Base-by-base conservation (phyloP, 2,888 invertebrate species). In the Apamea sordens region DNA sequence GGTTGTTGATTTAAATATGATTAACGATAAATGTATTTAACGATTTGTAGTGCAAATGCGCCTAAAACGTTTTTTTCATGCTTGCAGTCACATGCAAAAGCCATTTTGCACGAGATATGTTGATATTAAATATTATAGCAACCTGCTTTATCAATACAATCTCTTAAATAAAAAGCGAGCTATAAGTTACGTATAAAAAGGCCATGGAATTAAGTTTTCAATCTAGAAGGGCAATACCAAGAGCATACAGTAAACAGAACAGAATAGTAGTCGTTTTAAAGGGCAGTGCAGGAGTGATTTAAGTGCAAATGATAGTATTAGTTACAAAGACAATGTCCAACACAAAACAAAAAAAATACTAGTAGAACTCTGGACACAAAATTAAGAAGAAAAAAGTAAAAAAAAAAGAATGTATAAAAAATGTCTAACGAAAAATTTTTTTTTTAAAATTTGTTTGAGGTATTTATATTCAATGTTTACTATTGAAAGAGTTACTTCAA, bases 161-260 rank as follows among this genome's bases (percentile, higher is more conserved):
- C 18, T 74, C 44, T 47, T 7, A 68, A 59, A 63, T 56, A 11
- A 70, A 82, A 71, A 82, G 44, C 28, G 71, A 67, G 53, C 65
- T 44, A 50, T 59, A 24, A 28, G 47, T 63, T 15, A 53, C 5
- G n/a, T 61, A 11, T 63, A 61, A 59, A 50, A 76, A 41, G 56
- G 41, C 18, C 32, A 76, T 63, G 18, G 36, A 56, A 65, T 32
- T 7, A 44, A 15, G n/a, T 65, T 56, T 82, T 72, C 18, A 67
- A 65, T 47, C 36, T 47, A 50, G 47, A 73, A 59, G 24, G 8
- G 7, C 0, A 76, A 79, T 83, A 80, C 79, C 74, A 86, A 86
- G 74, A 78, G 76, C 86, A 77, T 78, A 85, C 85, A 86, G 85
- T 79, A 81, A 83, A 79, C 87, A 77, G 80, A 71, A 80, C 85